A percentile compares a stretch with the other conserved stretches of the same genome.
These are phyloP conservation scores for Mionectes macconnelli DNA, from an alignment of 2,113 vertebrate genomes.

Conservation along the genomic window DNA sequence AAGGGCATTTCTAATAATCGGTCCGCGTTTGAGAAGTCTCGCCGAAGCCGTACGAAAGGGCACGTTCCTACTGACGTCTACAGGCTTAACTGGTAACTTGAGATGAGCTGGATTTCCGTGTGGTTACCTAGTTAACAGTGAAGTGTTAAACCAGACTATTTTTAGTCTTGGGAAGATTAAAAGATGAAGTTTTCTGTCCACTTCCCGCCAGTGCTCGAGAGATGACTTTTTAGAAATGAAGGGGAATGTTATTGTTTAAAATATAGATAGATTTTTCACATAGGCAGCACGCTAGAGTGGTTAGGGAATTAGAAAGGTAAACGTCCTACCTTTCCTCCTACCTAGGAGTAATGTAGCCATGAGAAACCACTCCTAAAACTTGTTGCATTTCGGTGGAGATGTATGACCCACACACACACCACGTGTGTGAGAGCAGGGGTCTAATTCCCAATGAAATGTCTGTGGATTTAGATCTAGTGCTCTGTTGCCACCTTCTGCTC, in stretches of 20 bases:
- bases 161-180: neutral
- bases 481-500: conserved; percentile 34
- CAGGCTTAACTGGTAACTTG: neutral
- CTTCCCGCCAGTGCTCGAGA: neutral
- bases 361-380: neutral
- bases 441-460: rapidly evolving
- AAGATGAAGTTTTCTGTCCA: rapidly evolving
- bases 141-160: neutral
- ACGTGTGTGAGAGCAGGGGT: neutral
- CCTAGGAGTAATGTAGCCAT: rapidly evolving
- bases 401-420: rapidly evolving
- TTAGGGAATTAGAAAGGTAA: neutral
- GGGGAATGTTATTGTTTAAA: neutral
- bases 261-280: rapidly evolving
- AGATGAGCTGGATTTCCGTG: neutral
- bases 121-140: neutral
- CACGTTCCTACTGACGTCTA: neutral
- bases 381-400: rapidly evolving
- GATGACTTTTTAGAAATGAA: neutral
- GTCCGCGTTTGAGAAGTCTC: rapidly evolving
- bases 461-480: neutral
- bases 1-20: neutral
- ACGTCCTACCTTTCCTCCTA: neutral
- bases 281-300: neutral
- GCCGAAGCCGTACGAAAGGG: neutral